Evolutionary conservation across 2,113 vertebrate species (phyloP).

Genomic region (Pundamilia nyererei): DNA sequence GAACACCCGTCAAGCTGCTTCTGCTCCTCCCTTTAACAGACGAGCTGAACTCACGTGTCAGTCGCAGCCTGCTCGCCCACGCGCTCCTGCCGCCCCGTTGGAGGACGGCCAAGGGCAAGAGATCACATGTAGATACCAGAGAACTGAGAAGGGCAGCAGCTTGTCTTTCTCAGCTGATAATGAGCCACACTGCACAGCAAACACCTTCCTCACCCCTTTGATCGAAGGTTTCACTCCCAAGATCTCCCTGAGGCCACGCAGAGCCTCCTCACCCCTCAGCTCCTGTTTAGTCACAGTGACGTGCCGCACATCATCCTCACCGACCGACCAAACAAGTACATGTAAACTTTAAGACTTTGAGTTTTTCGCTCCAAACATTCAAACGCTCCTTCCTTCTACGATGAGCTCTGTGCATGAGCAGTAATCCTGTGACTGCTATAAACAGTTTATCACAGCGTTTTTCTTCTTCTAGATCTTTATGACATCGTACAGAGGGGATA

Average conservation of each 20-base stretch:
- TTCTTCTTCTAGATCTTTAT: neutral
- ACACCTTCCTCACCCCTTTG: neutral
- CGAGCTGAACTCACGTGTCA: neutral
- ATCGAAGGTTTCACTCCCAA: neutral
- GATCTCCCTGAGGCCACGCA: neutral
- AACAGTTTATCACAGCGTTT: neutral
- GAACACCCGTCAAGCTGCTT: neutral
- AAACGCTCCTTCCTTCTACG: neutral
- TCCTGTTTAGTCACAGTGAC: neutral
- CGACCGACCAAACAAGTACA: neutral
- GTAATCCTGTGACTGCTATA: accelerated
- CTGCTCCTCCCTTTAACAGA: constrained; percentile 9
- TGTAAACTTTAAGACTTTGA: neutral
- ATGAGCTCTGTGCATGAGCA: neutral
- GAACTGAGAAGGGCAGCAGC: neutral
- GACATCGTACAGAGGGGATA: neutral
- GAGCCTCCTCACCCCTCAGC: neutral
- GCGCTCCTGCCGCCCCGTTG: neutral
- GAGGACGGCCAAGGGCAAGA: neutral
- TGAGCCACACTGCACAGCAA: neutral
- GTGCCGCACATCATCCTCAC: neutral
- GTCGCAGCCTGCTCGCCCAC: neutral
- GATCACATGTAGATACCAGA: neutral
- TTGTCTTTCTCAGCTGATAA: neutral
- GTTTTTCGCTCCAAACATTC: neutral